phyloP scores from a whole-genome alignment of 2,888 invertebrate genomes.

The Calephelis perditalis region DNA sequence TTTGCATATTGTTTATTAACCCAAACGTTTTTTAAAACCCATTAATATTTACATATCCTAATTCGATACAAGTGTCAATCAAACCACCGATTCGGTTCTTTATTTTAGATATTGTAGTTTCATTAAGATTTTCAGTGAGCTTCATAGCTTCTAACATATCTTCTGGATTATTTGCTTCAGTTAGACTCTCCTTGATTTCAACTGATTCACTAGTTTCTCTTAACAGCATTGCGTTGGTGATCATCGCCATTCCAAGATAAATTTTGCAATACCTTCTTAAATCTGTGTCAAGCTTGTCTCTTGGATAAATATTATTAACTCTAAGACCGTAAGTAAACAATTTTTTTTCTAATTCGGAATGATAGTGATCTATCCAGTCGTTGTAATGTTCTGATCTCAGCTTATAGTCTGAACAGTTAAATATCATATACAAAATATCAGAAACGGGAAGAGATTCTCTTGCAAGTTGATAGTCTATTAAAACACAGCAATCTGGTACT shows the following conservation, averaged over 20 bases:
- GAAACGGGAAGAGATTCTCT: constrained; percentile 32
- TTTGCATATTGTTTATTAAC: too few relatives aligned
- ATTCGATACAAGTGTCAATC: constrained; percentile 30
- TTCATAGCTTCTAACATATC: constrained; percentile 10
- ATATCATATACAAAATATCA: constrained; percentile 37
- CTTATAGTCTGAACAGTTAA: constrained; percentile 39
- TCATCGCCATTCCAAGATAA: constrained; percentile 25
- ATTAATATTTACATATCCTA: constrained; percentile 21
- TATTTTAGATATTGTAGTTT: constrained; percentile 18
- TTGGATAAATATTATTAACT: constrained; percentile 34
- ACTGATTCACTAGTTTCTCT: constrained; percentile 9
- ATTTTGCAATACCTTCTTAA: constrained; percentile 35
- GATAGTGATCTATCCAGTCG: constrained; percentile 38
- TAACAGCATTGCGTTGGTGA: background rate
- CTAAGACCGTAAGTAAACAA: constrained; percentile 34
- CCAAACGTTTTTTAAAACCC: background rate
- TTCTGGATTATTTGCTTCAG: background rate
- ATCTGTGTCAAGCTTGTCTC: constrained; percentile 37
- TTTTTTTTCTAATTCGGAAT: constrained; percentile 33
- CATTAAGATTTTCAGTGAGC: constrained; percentile 6
- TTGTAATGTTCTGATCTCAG: constrained; percentile 32
- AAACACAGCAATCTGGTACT: constrained; percentile 34
- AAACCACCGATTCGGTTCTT: constrained; percentile 30
- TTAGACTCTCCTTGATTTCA: constrained; percentile 3
- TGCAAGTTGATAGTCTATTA: constrained; percentile 39